phyloP scores from a whole-genome alignment of 2,888 invertebrate species.

The Brachylomia viminalis region DNA sequence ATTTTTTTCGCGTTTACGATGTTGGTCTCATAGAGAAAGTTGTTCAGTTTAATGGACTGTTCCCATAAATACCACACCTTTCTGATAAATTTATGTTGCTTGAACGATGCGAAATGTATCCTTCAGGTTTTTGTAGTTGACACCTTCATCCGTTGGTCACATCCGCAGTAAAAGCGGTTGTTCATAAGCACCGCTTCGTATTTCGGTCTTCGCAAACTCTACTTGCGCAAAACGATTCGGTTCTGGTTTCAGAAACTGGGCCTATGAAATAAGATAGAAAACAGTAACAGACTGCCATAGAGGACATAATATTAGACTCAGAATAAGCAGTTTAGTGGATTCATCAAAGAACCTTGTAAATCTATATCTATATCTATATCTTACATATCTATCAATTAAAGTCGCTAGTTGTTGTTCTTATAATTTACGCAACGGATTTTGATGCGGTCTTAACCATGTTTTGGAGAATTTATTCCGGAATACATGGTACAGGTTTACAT shows the following conservation, averaged over 20 bases:
- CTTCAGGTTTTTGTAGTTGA: background rate
- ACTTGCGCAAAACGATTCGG: background rate
- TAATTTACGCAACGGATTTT: background rate
- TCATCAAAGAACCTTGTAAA: too few species aligned
- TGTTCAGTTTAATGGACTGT: background rate
- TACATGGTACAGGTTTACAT: too few species aligned
- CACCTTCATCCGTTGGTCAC: constrained; percentile 2
- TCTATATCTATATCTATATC: background rate
- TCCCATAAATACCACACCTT: background rate
- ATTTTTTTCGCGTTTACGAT: too few species aligned
- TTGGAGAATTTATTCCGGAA: background rate
- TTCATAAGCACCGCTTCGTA: background rate
- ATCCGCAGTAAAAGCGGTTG: background rate
- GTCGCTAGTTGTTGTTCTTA: too few species aligned
- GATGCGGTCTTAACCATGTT: too few species aligned
- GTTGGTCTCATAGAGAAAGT: background rate
- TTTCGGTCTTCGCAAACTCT: background rate
- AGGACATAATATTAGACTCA: background rate
- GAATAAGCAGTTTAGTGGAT: background rate
- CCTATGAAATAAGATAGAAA: background rate
- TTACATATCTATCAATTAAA: background rate
- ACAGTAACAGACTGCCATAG: background rate
- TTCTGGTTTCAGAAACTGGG: background rate
- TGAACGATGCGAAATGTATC: background rate
- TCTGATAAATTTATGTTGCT: too few species aligned